Conservation (phyloP, 2,113 vertebrate genomes). For the Mionectes macconnelli region DNA sequence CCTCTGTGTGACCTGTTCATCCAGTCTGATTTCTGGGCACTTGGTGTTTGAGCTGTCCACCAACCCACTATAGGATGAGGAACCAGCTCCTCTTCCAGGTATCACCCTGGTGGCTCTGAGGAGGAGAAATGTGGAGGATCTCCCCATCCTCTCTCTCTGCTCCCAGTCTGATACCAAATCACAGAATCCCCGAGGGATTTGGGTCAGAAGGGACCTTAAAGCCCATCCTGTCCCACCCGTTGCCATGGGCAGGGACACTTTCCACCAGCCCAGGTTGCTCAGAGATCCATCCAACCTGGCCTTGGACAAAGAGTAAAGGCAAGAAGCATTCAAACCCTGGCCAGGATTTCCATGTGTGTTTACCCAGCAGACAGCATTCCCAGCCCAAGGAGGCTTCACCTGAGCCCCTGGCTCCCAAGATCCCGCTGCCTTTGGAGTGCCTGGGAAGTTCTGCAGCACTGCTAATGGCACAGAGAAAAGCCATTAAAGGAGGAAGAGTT, state of each 20-base stretch:
- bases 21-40: background rate
- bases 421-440: background rate
- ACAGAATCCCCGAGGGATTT: background rate
- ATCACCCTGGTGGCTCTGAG: background rate
- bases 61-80: background rate
- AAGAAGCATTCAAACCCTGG: background rate
- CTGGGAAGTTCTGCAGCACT: slow-evolving; percentile 44
- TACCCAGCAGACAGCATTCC: background rate
- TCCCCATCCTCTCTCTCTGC: background rate
- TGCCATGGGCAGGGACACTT: background rate
- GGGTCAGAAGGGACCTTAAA: background rate
- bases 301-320: background rate
- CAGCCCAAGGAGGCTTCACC: background rate
- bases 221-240: background rate
- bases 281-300: background rate
- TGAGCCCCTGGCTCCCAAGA: background rate
- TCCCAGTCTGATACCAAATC: background rate
- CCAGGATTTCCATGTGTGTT: background rate
- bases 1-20: background rate
- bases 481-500: slow-evolving; percentile 78
- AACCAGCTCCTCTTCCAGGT: background rate
- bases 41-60: background rate
- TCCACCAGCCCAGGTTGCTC: background rate
- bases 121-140: background rate
- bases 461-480: slow-evolving; percentile 71